phyloP scores from a whole-genome alignment of 2,888 invertebrate genomes.

The Limnephilus marmoratus region DNA sequence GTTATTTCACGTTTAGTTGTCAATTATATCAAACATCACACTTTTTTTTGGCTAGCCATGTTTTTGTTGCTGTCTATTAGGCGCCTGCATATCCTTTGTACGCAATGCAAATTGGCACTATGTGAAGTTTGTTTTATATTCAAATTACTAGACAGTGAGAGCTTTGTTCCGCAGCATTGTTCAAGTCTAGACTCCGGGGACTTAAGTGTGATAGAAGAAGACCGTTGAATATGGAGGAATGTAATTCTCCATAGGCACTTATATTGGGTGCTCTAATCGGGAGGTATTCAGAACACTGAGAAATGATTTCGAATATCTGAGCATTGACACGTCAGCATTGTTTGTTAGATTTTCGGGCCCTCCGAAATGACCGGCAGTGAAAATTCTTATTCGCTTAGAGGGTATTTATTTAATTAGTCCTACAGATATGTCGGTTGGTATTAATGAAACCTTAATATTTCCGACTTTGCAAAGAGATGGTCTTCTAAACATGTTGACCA shows the following conservation, averaged over 20 bases:
- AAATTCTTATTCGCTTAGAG: not conserved
- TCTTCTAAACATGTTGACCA: not conserved
- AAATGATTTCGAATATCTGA: not conserved
- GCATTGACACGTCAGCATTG: not conserved
- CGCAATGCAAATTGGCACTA: not conserved
- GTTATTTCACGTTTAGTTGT: not conserved
- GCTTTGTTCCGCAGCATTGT: slow-evolving; percentile 9
- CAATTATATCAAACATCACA: not conserved
- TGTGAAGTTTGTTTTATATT: slow-evolving; percentile 11
- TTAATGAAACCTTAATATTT: not conserved
- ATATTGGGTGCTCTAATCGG: not conserved
- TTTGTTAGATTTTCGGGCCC: not conserved
- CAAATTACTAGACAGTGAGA: slow-evolving; percentile 31
- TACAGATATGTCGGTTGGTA: not conserved
- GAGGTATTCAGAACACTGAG: not conserved
- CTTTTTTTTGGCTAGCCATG: not conserved
- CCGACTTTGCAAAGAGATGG: not conserved
- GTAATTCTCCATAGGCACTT: not conserved
- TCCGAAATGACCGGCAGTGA: not conserved
- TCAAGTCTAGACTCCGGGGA: not conserved
- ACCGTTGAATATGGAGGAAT: not conserved
- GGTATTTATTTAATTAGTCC: not conserved
- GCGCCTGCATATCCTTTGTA: not conserved
- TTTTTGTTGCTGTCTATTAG: not conserved
- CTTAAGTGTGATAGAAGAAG: not conserved